A percentile compares a stretch with the other conserved stretches of the same genome.
These are phyloP conservation scores for Lepeophtheirus salmonis DNA, from an alignment of 1,140 invertebrate genomes.

Conservation along the genomic window DNA sequence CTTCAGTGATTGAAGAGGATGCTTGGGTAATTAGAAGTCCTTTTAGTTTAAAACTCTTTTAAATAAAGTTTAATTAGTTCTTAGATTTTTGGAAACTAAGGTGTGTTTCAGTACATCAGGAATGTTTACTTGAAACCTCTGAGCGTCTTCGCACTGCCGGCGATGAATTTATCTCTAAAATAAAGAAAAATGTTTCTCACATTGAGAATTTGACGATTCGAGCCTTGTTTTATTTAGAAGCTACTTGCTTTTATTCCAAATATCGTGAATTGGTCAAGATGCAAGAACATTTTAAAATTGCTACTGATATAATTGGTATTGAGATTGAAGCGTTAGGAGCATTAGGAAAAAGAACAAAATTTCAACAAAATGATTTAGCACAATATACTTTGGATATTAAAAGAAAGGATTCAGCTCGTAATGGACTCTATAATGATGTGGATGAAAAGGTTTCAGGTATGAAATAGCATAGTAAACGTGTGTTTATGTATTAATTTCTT, in stretches of 20 bases:
- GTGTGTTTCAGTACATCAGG: background rate
- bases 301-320: slow-evolving; percentile 40
- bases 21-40: background rate
- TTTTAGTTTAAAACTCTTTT: background rate
- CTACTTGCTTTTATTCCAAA: slow-evolving; percentile 46
- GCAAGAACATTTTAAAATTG: slow-evolving; percentile 42
- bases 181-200: background rate
- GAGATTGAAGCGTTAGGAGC: slow-evolving; percentile 46
- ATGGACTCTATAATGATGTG: slow-evolving; percentile 24
- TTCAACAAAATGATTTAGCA: slow-evolving; percentile 54
- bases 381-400: slow-evolving; percentile 52
- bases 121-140: background rate
- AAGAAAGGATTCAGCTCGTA: slow-evolving; percentile 26
- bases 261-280: slow-evolving; percentile 49
- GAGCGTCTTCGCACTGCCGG: background rate
- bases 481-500: slow-evolving; percentile 30
- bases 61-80: background rate
- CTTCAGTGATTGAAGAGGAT: background rate
- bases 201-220: background rate
- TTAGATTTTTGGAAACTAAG: background rate
- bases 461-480: slow-evolving; percentile 27
- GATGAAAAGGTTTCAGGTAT: background rate
- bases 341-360: slow-evolving; percentile 71
- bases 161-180: background rate
- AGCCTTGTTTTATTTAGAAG: slow-evolving; percentile 49